Percentiles rank a stretch among this genome's conserved stretches.
Evolutionary conservation across 1,140 invertebrate genomes (phyloP).

Genomic region (Drosophila pandora): DNA sequence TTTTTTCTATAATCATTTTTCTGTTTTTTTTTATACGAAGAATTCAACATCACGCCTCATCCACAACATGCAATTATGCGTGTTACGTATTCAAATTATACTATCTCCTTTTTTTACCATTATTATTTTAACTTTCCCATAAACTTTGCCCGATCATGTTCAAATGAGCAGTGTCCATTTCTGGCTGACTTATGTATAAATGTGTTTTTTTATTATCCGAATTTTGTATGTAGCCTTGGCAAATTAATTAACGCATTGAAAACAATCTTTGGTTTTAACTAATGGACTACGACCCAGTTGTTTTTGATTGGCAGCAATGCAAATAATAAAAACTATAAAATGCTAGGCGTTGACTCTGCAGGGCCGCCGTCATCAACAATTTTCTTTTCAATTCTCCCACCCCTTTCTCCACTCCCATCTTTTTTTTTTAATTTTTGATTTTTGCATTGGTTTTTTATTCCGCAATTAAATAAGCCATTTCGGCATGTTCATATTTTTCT

Average conservation of each 20-base stretch:
- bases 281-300: conserved; percentile 21
- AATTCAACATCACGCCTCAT: conserved; percentile 42
- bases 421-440: conserved; percentile 27
- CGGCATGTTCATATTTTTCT: conserved; percentile 15
- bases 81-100: conserved; percentile 49
- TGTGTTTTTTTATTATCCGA: conserved; percentile 50
- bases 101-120: conserved; percentile 35
- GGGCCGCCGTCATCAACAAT: conserved; percentile 15
- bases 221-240: conserved; percentile 42
- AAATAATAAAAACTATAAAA: conserved; percentile 62
- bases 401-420: neutral
- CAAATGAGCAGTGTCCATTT: conserved; percentile 13
- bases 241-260: conserved; percentile 51
- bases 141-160: conserved; percentile 6
- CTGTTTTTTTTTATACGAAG: conserved; percentile 17
- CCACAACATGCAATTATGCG: conserved; percentile 31
- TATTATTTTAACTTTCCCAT: conserved; percentile 23
- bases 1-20: conserved; percentile 25
- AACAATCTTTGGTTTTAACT: conserved; percentile 50
- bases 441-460: conserved; percentile 34
- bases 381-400: conserved; percentile 9
- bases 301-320: conserved; percentile 49
- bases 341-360: conserved; percentile 45
- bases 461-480: conserved; percentile 30
- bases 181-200: conserved; percentile 17